Evolutionary conservation across 2,888 invertebrate genomes (phyloP), one percentile per base, ranked within the genome.

Genomic region (Aplocera efformata): DNA sequence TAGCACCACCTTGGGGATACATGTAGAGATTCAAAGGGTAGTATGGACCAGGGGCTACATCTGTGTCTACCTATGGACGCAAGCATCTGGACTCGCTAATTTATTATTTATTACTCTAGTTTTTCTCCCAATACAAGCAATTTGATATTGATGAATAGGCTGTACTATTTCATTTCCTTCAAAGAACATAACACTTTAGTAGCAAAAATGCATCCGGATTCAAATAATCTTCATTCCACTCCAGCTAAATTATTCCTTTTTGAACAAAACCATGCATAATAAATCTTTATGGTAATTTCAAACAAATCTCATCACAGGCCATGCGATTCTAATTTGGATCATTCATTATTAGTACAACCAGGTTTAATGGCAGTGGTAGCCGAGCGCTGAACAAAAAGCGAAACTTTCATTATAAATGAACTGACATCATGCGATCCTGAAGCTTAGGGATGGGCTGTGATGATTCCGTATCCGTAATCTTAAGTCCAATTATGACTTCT

Each of bases 401-500:
- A 58, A 63, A 60, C 49, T 60, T 60, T 37, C 35, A 53, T 54
- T 42, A 51, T 73, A 67, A 78, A 75, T 73, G 71, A 68, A 63
- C 61, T 60, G 64, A 60, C 67, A 67, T 67, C 69, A 67, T 67
- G 67, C 69, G 58, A 63, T 61, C 49, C 48, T 30, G 10, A 42
- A 45, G 28, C 25, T 21, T 34, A 44, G 38, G 30, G 28, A 33
- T 1, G 22, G 33, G 30, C 29, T 34, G 13, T 17, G 13, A n/a
- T 5, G 13, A 17, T 38, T 22, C 6, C 33, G 34, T 39, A 28
- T 39, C 3, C 22, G 29, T 33, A 24, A 22, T n/a, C 22, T 10
- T 6, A 4, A 24, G 9, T 9, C n/a, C n/a, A n/a, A 17, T 2
- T 17, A 17, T 17, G 13, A 17, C n/a, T n/a, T n/a, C n/a, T n/a